Evolutionary conservation across 1,140 invertebrate species (phyloP), one percentile per base, ranked within the genome.

Genomic region (Lasioglossum albipes): DNA sequence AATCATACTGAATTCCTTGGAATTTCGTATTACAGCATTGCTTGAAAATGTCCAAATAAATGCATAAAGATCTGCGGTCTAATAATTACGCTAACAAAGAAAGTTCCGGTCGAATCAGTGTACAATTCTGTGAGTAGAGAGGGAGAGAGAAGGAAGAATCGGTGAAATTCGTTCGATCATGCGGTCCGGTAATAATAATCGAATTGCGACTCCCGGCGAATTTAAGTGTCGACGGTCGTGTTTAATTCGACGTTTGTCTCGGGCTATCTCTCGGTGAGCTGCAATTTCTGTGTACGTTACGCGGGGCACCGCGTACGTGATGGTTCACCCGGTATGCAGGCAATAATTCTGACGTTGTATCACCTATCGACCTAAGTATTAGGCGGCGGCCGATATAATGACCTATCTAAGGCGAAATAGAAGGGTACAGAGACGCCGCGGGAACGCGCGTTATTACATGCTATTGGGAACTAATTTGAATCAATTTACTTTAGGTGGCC

Each of bases 401-500:
- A 92, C 88, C 90, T 90, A 91, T 91, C 89, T 89, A 87, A 85
- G 82, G 83, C 82, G 85, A 87, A 90, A 91, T 90, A 84, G 90
- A 85, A 88, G 89, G 90, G 81, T 84, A 87, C 82, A 67, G 84
- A 81, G 84, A 87, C 66, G 87, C 87, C 84, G 86, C 88, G 87
- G 84, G 81, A 90, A 90, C 83, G 82, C 79, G 83, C 90, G 86
- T 91, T 84, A 88, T 90, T 92, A 92, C 88, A 92, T 88, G 90
- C 89, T 91, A 92, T 93, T 91, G 91, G 88, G 89, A 92, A 92
- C 91, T 92, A 92, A 92, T 92, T 92, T 91, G 91, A 93, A 93
- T 93, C 91, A 92, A 92, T 93, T 92, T 90, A 87, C 85, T 87
- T 87, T 86, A 86, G 82, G 81, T 84, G 84, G 82, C 82, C 85